Evolutionary conservation across 2,888 invertebrate species (phyloP), one percentile per base, ranked within the genome.

Genomic region (Tetramorium bicarinatum): DNA sequence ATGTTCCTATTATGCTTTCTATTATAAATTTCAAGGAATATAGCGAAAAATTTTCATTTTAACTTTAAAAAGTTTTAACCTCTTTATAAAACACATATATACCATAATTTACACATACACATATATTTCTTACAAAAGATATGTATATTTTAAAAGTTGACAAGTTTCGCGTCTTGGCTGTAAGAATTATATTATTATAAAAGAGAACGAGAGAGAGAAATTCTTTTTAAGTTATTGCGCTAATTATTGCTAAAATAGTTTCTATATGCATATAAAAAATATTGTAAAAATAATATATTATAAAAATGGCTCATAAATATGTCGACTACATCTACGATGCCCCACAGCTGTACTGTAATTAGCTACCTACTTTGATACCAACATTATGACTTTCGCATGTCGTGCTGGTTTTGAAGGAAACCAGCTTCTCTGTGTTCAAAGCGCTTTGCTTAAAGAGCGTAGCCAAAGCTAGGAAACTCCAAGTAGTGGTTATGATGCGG

Each of bases 401-500:
- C 82, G 74, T 59, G 47, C 44, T 72, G 79, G 80, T 74, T 87
- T 85, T 67, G 66, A 67, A 67, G 66, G 66, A 67, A 77, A 69
- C 47, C 74, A 59, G 59, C 25, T 56, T 29, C 44, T 56, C 61
- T 59, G 66, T 77, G 67, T 21, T 81, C 56, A 85, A 85, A 84
- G 59, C 44, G 69, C 66, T 64, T 67, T 59, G 79, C 56, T 64
- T 59, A 67, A 54, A 9, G 81, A 77, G 38, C 56, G 67, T 34
- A 34, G 64, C 41, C 77, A 75, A 52, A 61, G 83, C 66, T 38
- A n/a, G 15, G 34, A 52, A 41, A 62, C 83, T 66, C 89, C 91
- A 90, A 93, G 91, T 92, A 91, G 90, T 90, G 87, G 90, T 59
- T 80, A 91, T 89, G 92, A 87, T 90, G 91, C 90, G 92, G 92